Evolutionary conservation across 2,888 invertebrate species (phyloP), one percentile per base, ranked within the genome.

Genomic region (Rhagium mordax): DNA sequence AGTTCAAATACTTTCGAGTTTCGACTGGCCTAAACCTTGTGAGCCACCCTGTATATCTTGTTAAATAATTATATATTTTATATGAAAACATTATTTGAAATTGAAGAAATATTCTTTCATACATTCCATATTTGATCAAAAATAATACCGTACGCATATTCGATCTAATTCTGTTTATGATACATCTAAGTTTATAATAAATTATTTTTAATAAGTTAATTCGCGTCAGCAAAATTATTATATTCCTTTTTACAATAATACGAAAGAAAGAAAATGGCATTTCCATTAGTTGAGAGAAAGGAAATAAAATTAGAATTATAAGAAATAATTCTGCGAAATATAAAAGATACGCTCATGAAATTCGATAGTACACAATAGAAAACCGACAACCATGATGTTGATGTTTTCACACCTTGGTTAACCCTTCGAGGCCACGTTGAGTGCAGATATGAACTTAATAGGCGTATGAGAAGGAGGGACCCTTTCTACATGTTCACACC

Each of bases 341-440:
- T 16, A 60, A 51, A 8, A 18, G 51, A 51, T 55, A n/a, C 15
- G 71, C 49, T 51, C 62, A 57, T 51, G 68, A 62, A 72, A 72
- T 47, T 53, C 57, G 73, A 73, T 66, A 57, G 48, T 51, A 70
- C 53, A 76, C 76, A 76, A 77, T 77, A 68, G 72, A 70, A 72
- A 24, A 16, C 74, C 76, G 79, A 75, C 81, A 75, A 81, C 82
- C 82, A 82, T 82, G 79, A 82, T 81, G 81, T 24, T 47, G 78
- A 77, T 79, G 77, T 81, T 84, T 84, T 83, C 83, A 84, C 84
- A 84, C 84, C 83, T 83, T 83, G 79, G 79, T 78, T 81, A 82
- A 82, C 83, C 81, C 79, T 80, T 83, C 57, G 67, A 41, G 57
- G 53, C 65, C 53, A 16, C 27, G 48, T n/a, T n/a, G 65, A 33